Evolutionary conservation across 2,113 vertebrate species (phyloP).

Genomic region (Dicaeum eximium): DNA sequence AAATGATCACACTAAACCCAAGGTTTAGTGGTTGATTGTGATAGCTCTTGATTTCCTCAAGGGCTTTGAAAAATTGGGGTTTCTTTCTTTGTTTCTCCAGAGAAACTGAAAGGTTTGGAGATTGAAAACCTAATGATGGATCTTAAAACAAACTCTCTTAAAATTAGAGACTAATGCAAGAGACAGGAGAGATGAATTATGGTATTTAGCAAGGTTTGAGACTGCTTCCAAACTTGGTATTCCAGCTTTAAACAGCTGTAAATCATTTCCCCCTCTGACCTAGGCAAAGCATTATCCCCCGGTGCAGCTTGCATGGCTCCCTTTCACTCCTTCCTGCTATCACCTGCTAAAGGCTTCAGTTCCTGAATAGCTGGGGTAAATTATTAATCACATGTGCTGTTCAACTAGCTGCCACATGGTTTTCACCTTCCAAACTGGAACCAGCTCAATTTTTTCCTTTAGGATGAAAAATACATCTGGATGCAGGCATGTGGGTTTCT

Average conservation of each 20-base stretch:
- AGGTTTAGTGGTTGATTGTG: too few species aligned
- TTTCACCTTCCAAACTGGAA: neutral
- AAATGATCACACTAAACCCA: neutral
- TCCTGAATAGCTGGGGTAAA: neutral
- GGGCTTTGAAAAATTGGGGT: neutral
- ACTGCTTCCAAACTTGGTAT: neutral
- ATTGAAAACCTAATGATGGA: conserved; percentile 8
- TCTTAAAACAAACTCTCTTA: neutral
- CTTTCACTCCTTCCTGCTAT: neutral
- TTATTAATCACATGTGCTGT: neutral
- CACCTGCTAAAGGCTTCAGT: neutral
- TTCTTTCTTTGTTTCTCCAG: neutral
- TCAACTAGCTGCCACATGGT: neutral
- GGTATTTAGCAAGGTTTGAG: neutral
- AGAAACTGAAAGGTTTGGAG: neutral
- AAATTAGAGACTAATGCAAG: neutral
- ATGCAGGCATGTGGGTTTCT: neutral
- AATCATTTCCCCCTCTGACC: neutral
- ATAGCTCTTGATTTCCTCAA: neutral
- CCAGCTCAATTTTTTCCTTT: neutral
- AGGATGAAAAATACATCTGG: neutral
- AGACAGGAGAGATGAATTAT: neutral
- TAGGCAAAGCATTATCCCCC: neutral
- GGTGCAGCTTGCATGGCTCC: neutral
- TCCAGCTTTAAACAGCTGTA: neutral